A percentile compares a stretch with the other conserved stretches of the same genome.
Conservation (phyloP, 2,797 vertebrate genomes). For the Aselliscus stoliczkanus region DNA sequence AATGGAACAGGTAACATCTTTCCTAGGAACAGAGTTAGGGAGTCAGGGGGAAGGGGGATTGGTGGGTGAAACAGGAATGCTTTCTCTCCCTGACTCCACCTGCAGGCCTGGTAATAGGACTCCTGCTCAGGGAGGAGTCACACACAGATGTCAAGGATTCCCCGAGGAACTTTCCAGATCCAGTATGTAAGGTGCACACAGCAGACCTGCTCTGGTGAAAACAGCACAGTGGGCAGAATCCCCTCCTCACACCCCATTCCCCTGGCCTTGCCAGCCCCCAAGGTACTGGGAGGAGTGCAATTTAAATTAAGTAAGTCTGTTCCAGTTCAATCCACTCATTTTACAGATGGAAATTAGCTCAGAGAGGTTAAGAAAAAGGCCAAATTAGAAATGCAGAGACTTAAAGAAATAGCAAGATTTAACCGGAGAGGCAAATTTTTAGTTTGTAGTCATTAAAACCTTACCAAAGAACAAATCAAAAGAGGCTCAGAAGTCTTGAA, state of each 20-base stretch:
- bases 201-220: background rate
- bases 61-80: background rate
- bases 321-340: background rate
- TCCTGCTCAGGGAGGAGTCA: background rate
- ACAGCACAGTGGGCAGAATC: background rate
- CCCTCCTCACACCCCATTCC: background rate
- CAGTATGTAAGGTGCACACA: background rate
- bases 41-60: background rate
- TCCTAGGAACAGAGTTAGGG: background rate
- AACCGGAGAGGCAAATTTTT: background rate
- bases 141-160: background rate
- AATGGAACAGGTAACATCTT: background rate
- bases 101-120: background rate
- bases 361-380: background rate
- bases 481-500: background rate
- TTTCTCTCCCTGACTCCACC: background rate
- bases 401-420: background rate
- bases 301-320: background rate
- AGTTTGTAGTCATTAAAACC: background rate
- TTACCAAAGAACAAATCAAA: background rate
- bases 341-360: background rate
- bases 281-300: background rate
- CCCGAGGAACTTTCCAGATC: background rate
- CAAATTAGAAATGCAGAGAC: background rate
- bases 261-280: background rate